Evolutionary conservation across 2,113 vertebrate species (phyloP).

Genomic region (Oncorhynchus masou): DNA sequence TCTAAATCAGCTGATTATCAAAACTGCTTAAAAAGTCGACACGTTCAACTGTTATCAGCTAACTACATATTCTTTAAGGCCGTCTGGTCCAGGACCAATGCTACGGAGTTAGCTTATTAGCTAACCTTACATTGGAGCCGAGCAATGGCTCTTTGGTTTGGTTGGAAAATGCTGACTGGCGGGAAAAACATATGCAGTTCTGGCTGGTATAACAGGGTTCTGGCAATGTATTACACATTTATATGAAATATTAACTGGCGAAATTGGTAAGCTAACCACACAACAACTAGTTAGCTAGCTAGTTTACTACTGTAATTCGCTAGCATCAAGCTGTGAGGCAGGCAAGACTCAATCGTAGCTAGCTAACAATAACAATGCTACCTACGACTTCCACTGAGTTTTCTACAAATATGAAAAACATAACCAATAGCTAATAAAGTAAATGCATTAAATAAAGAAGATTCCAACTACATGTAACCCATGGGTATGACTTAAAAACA

Average conservation of each 20-base stretch:
- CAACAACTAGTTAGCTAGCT: not conserved
- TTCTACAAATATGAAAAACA: conserved; percentile 6
- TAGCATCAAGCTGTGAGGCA: not conserved
- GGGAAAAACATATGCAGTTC: too few relatives aligned
- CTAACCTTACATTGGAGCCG: too few relatives aligned
- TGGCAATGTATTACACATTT: not conserved
- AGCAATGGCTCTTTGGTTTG: too few relatives aligned
- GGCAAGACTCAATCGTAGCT: conserved; percentile 46
- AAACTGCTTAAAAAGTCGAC: too few relatives aligned
- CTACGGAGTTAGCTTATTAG: too few relatives aligned
- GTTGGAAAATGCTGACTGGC: too few relatives aligned
- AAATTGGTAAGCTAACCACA: not conserved
- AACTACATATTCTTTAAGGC: too few relatives aligned
- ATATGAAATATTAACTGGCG: not conserved
- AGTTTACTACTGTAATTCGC: too few relatives aligned
- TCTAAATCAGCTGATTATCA: too few relatives aligned
- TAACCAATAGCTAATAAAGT: not conserved
- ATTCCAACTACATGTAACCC: conserved; percentile 1
- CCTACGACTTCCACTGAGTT: conserved; percentile 28
- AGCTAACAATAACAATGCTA: conserved; percentile 71
- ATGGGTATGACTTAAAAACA: not conserved
- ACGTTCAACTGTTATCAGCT: too few relatives aligned
- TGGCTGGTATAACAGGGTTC: too few relatives aligned
- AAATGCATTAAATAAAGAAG: not conserved
- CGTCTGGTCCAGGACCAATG: too few relatives aligned